Evolutionary conservation across 1,140 invertebrate species (phyloP), one percentile per base, ranked within the genome.

Genomic region (Mycetomoellerius zeteki): DNA sequence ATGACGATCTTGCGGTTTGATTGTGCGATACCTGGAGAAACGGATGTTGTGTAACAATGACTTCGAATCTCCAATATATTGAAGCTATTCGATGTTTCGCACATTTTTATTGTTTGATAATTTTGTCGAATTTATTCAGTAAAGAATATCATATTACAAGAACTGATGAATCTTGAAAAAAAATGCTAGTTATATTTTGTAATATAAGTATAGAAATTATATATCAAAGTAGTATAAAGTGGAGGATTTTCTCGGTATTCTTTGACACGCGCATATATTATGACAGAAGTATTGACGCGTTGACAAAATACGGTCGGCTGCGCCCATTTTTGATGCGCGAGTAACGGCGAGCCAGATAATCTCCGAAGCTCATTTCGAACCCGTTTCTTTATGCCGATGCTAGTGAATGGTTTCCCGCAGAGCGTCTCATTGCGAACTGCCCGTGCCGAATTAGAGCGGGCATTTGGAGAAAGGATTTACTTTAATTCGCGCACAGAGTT

Each of bases 401-500:
- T 50, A 50, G 58, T 90, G 87, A 92, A 92, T 92, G 91, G 91
- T 47, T 60, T 24, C 91, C 91, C 91, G 91, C 91, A 92, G 91
- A 0, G 91, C 58, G 54, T 27, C 88, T 88, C 75, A 80, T 85
- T 82, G 91, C 71, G 75, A 56, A 62, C 65, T 67, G n/a, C 75
- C 77, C 77, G 64, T 37, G 54, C 65, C 81, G 91, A 92, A 92
- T 92, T 90, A 92, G 89, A 89, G 58, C 90, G 86, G 30, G 77
- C 88, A 86, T 90, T 90, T 75, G 71, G 43, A 86, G 85, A 90
- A 92, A 92, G 91, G 91, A 92, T 90, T 92, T 90, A 75, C 62
- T 87, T 85, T 88, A 91, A 92, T 92, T 92, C 91, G 89, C 87
- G 77, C 58, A 88, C 86, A 52, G 86, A 90, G 82, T 90, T 76